Conservation (phyloP, 2,888 invertebrate species). For the Hydraecia micacea region DNA sequence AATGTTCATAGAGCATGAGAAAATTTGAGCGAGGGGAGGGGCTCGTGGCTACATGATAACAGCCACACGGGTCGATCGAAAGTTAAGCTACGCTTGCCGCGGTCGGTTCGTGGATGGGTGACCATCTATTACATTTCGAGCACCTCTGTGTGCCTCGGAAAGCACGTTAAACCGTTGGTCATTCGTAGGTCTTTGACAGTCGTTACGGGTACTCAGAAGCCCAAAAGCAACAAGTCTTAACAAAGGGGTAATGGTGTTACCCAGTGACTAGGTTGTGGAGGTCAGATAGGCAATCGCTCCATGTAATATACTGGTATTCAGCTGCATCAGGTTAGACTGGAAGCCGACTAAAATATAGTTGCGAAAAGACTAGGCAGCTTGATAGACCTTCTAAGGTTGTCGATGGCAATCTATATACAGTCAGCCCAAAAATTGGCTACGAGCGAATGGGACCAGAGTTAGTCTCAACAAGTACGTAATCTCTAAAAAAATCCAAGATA, state of each 20-base stretch:
- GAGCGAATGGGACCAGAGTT: neutral
- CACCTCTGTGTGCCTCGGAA: neutral
- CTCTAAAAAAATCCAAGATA: neutral
- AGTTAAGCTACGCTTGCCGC: neutral
- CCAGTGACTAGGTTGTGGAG: neutral
- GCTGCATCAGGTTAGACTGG: neutral
- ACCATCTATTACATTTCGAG: neutral
- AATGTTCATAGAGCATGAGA: neutral
- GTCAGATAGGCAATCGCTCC: neutral
- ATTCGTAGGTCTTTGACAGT: neutral
- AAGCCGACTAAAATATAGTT: neutral
- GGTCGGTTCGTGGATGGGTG: neutral
- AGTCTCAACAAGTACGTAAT: neutral
- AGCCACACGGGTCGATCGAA: neutral
- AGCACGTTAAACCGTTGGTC: neutral
- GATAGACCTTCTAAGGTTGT: neutral
- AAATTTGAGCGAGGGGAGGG: neutral
- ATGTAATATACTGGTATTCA: neutral
- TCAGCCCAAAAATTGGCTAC: no score
- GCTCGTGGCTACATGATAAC: neutral
- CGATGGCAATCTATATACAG: no score
- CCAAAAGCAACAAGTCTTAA: neutral
- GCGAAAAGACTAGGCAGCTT: neutral
- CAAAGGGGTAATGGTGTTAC: neutral
- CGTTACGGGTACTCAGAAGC: neutral